phyloP scores from a whole-genome alignment of 2,888 invertebrate genomes.

The Hypomecis atomaria region DNA sequence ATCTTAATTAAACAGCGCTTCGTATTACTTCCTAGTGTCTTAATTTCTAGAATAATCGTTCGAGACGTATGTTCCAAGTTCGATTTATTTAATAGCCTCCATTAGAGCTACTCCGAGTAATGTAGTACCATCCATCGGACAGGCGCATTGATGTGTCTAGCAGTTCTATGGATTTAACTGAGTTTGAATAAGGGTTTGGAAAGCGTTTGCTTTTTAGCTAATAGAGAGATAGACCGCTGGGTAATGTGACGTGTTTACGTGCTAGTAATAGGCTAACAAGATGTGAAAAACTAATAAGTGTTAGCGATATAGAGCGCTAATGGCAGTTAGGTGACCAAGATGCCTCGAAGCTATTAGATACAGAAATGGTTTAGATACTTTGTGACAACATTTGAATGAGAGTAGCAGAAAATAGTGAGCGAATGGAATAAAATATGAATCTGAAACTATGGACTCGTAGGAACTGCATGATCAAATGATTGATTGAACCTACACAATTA shows the following conservation, averaged over 20 bases:
- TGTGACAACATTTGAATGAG: no score
- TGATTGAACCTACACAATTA: no score
- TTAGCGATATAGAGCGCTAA: no score
- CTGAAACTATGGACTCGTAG: no score
- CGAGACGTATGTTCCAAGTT: constrained; percentile 11
- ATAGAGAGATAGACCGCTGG: constrained; percentile 1
- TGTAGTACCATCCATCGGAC: constrained; percentile 1
- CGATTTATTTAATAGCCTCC: constrained; percentile 26
- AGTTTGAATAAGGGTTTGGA: constrained; percentile 1
- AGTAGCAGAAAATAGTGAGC: no score
- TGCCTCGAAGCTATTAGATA: no score
- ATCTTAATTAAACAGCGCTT: constrained; percentile 8
- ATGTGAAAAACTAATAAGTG: no score
- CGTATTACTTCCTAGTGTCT: constrained; percentile 10
- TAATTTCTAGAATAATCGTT: constrained; percentile 20
- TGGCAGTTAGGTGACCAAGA: no score
- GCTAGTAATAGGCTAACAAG: background rate
- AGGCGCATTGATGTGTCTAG: constrained; percentile 25
- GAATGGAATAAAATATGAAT: no score
- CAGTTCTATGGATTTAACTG: constrained; percentile 15
- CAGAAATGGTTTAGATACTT: no score
- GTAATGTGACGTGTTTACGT: background rate
- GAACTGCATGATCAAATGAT: no score
- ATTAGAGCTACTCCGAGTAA: constrained; percentile 13
- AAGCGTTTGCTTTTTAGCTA: constrained; percentile 1